phyloP scores from a whole-genome alignment of 1,140 invertebrate species.

The Epicauta chinensis region DNA sequence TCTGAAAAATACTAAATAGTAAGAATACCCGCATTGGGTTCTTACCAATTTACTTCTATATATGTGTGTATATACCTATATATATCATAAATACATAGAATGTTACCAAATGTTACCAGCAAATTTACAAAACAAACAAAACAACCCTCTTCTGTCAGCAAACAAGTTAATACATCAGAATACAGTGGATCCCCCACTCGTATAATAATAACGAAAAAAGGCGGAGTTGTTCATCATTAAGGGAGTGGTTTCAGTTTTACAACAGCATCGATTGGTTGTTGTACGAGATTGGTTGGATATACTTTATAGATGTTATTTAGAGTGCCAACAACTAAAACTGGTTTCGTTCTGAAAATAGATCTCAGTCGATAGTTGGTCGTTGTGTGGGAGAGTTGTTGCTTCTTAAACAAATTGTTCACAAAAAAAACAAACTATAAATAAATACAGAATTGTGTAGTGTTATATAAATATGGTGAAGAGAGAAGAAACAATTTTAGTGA shows the following conservation, averaged over 20 bases:
- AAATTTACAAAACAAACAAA: constrained; percentile 33
- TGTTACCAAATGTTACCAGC: constrained; percentile 27
- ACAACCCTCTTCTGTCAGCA: constrained; percentile 23
- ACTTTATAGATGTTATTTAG: constrained; percentile 7
- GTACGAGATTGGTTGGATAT: constrained; percentile 4
- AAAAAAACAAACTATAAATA: too few species aligned
- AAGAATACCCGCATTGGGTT: constrained; percentile 16
- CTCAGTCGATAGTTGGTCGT: constrained; percentile 3
- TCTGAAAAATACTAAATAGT: background rate
- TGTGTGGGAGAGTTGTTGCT: background rate
- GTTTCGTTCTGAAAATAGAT: background rate
- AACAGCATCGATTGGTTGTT: constrained; percentile 1
- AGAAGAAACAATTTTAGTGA: constrained; percentile 46
- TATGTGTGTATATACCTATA: too few species aligned
- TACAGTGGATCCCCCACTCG: constrained; percentile 9
- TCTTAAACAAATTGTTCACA: background rate
- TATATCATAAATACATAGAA: too few species aligned
- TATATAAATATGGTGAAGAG: constrained; percentile 49
- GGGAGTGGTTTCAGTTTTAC: constrained; percentile 3
- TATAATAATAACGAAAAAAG: background rate
- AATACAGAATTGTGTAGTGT: constrained; percentile 1
- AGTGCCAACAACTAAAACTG: background rate
- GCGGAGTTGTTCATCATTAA: constrained; percentile 1
- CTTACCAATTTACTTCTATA: constrained; percentile 8
- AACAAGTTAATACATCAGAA: constrained; percentile 26